Conservation (phyloP, 2,113 vertebrate genomes). For the Ageneiosus marmoratus region DNA sequence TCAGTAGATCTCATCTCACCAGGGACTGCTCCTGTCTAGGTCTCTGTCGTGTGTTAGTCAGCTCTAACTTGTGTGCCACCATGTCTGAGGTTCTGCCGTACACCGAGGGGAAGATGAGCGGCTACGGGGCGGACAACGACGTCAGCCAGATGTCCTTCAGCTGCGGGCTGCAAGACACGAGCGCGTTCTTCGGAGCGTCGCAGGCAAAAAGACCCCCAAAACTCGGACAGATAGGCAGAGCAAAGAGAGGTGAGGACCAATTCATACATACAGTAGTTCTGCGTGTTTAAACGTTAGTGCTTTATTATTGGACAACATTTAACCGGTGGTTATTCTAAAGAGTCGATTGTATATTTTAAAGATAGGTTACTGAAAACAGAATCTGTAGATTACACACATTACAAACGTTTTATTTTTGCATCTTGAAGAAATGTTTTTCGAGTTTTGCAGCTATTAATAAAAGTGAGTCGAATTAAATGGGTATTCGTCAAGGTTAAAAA, state of each 20-base stretch:
- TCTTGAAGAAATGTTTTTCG: background rate
- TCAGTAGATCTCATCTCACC: background rate
- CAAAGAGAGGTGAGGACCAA: constrained; percentile 85
- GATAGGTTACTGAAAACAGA: background rate
- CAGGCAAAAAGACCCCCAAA: constrained; percentile 96
- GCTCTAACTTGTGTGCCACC: constrained; percentile 57
- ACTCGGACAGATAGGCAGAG: constrained; percentile 94
- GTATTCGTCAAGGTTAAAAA: background rate
- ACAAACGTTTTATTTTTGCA: background rate
- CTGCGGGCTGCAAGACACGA: constrained; percentile 97
- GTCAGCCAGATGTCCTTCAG: constrained; percentile 95
- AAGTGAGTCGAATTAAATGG: background rate
- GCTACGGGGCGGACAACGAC: constrained; percentile 90
- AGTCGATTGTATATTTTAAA: background rate
- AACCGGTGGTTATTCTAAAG: background rate
- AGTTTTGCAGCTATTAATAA: background rate
- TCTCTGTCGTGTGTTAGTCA: background rate
- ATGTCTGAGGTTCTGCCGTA: constrained; percentile 98
- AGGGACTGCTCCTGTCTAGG: too few species aligned
- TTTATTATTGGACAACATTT: background rate
- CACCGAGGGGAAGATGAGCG: constrained; percentile 95
- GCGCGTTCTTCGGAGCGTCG: constrained; percentile 89
- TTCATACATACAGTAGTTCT: background rate
- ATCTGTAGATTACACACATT: background rate
- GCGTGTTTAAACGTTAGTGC: background rate